Conservation (phyloP, 2,888 invertebrate genomes). For the Caenorhabditis sp. region DNA sequence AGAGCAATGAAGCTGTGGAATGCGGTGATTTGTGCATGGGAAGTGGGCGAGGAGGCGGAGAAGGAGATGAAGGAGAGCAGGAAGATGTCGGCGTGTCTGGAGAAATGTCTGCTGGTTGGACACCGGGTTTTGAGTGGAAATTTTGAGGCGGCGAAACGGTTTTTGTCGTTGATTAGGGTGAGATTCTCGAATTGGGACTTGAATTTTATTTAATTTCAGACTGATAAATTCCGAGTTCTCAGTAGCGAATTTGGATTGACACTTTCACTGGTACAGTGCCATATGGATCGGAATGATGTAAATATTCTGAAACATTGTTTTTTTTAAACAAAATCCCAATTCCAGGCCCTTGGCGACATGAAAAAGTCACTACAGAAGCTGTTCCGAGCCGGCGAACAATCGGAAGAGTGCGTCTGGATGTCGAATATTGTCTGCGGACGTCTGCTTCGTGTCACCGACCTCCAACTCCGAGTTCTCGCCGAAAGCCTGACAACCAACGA, state of each 20-base stretch:
- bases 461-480: conserved; percentile 30
- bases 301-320: conserved; percentile 18
- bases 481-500: conserved; percentile 24
- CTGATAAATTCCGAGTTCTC: conserved; percentile 49
- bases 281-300: conserved; percentile 47
- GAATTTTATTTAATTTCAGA: no score
- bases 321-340: no score
- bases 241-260: conserved; percentile 48
- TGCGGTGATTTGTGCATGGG: conserved; percentile 49
- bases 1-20: conserved; percentile 34
- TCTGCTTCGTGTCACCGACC: conserved; percentile 29
- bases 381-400: conserved; percentile 61
- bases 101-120: conserved; percentile 36
- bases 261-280: conserved; percentile 45
- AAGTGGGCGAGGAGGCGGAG: conserved; percentile 33
- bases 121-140: conserved; percentile 24
- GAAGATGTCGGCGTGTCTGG: conserved; percentile 18
- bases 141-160: conserved; percentile 40
- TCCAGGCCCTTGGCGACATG: conserved; percentile 57
- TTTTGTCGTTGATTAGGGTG: conserved; percentile 39
- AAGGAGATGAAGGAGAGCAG: conserved; percentile 16
- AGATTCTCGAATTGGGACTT: neutral
- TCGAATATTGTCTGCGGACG: conserved; percentile 45
- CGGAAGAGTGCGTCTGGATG: conserved; percentile 65
- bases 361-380: conserved; percentile 61